Evolutionary conservation across 2,113 vertebrate species (phyloP).

Genomic region (Eclectus roratus): DNA sequence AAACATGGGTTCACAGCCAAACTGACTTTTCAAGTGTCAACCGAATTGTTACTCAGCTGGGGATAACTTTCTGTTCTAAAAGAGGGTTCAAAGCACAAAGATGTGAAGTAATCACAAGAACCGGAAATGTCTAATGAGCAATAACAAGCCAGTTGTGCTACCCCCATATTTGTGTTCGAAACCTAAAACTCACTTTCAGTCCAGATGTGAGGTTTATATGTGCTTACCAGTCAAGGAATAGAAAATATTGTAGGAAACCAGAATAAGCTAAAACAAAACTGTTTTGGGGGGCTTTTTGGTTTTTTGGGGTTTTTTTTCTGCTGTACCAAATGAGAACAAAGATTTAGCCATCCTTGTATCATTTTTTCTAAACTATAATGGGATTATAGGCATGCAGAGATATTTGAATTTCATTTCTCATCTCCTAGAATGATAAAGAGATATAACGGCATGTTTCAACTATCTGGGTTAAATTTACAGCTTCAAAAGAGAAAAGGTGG

Average conservation of each 20-base stretch:
- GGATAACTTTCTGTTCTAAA: background rate
- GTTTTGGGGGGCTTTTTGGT: background rate
- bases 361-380: background rate
- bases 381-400: background rate
- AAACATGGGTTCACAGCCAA: background rate
- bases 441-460: background rate
- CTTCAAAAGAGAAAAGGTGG: background rate
- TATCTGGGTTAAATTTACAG: background rate
- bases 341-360: background rate
- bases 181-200: background rate
- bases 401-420: background rate
- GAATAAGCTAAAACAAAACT: background rate
- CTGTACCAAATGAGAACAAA: background rate
- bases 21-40: background rate
- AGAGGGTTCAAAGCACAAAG: background rate
- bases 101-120: background rate
- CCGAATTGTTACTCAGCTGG: background rate
- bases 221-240: background rate
- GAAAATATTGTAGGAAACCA: background rate
- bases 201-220: background rate
- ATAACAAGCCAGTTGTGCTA: background rate
- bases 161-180: background rate
- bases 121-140: background rate
- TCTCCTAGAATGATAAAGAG: background rate
- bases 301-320: background rate